Conservation (phyloP, 1,140 invertebrate genomes). For the Cyrtorhinus lividipennis region DNA sequence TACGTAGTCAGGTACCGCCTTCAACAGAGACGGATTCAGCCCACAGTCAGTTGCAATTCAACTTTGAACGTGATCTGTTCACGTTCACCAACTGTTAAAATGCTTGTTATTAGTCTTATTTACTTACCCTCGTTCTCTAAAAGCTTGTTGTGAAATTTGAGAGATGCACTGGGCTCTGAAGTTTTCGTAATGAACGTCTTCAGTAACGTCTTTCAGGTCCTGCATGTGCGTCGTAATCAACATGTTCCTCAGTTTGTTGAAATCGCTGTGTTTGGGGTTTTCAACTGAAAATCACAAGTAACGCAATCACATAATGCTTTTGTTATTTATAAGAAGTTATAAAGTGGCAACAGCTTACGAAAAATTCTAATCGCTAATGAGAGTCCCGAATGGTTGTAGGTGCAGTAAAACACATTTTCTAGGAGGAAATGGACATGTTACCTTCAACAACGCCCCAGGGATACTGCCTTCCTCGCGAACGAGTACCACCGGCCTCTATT, state of each 20-base stretch:
- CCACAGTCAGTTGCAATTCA: too few relatives aligned
- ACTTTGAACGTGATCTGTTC: too few relatives aligned
- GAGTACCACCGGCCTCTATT: conserved; percentile 73
- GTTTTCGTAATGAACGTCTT: conserved; percentile 93
- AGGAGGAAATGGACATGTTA: too few relatives aligned
- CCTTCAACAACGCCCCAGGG: conserved; percentile 97
- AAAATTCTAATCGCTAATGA: background rate
- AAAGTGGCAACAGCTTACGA: background rate
- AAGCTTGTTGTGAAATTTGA: conserved; percentile 72
- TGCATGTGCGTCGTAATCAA: conserved; percentile 93
- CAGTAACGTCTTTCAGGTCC: conserved; percentile 86
- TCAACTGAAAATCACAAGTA: conserved; percentile 58
- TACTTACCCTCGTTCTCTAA: conserved; percentile 48
- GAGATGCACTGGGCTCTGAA: conserved; percentile 82
- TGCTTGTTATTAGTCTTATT: too few relatives aligned
- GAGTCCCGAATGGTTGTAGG: too few relatives aligned
- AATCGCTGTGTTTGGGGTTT: conserved; percentile 94
- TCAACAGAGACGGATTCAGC: too few relatives aligned
- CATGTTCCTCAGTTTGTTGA: conserved; percentile 91
- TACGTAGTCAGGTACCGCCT: too few relatives aligned
- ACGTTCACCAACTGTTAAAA: too few relatives aligned
- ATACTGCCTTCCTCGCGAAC: conserved; percentile 83
- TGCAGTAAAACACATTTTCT: too few relatives aligned
- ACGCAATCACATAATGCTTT: background rate
- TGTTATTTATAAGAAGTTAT: too few relatives aligned